Percentiles rank a stretch among this genome's conserved stretches.
phyloP scores from a whole-genome alignment of 2,113 vertebrate genomes.

The Festucalex cinctus region DNA sequence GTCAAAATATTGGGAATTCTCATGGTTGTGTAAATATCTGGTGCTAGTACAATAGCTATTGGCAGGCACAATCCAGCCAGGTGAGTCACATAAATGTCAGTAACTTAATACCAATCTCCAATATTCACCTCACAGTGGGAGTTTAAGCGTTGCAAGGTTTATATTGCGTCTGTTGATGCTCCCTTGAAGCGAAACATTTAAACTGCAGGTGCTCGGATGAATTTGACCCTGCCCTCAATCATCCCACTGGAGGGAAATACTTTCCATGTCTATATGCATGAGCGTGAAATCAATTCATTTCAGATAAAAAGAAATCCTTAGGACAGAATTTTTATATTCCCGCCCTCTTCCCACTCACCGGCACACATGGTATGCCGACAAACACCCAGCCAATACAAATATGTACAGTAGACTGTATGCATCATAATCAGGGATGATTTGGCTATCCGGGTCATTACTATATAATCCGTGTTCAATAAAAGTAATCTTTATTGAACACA shows the following conservation, averaged over 20 bases:
- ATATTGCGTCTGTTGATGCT: conserved; percentile 33
- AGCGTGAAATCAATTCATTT: conserved; percentile 13
- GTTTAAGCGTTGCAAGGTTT: conserved; percentile 29
- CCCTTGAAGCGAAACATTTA: conserved; percentile 51
- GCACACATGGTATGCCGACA: neutral
- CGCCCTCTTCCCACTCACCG: neutral
- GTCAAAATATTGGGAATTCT: too few relatives aligned
- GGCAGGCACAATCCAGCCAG: conserved; percentile 24
- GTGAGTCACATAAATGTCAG: conserved; percentile 51
- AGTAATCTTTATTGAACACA: conserved; percentile 52
- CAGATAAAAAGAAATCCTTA: neutral
- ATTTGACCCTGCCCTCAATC: conserved; percentile 32
- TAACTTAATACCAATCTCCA: conserved; percentile 32
- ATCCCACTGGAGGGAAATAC: conserved; percentile 20
- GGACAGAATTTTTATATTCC: neutral
- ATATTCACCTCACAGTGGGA: conserved; percentile 37
- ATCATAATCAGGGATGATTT: conserved; percentile 32
- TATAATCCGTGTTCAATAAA: conserved; percentile 42
- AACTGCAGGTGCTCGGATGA: conserved; percentile 1
- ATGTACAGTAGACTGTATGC: conserved; percentile 13
- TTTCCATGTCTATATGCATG: conserved; percentile 20
- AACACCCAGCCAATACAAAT: conserved; percentile 32
- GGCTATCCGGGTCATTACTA: conserved; percentile 30
- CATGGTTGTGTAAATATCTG: neutral
- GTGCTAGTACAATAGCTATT: conserved; percentile 15